A percentile compares a stretch with the other conserved stretches of the same genome.
phyloP scores from a whole-genome alignment of 1,140 invertebrate species.

The Pachyrhynchus sulphureomaculatus region DNA sequence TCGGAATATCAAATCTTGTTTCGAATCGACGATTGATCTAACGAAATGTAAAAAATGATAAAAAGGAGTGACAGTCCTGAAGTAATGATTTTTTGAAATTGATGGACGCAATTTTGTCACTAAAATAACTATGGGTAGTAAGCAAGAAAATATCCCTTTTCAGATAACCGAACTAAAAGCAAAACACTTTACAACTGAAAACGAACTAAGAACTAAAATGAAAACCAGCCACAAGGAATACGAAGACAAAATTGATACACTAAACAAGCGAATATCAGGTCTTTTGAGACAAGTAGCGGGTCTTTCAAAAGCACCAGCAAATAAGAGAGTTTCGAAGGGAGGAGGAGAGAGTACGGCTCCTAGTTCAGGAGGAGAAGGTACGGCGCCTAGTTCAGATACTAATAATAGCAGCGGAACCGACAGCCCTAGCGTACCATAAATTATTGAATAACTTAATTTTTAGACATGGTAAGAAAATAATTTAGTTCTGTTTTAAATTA shows the following conservation, averaged over 20 bases:
- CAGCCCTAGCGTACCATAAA: conserved; percentile 60
- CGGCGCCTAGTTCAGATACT: conserved; percentile 56
- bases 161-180: conserved; percentile 93
- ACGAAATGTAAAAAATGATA: too few species aligned
- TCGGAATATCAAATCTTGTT: too few species aligned
- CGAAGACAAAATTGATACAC: conserved; percentile 74
- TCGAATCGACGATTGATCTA: too few species aligned
- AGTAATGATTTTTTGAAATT: too few species aligned
- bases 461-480: too few species aligned
- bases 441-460: neutral
- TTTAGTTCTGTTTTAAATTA: too few species aligned
- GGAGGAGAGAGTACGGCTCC: conserved; percentile 47
- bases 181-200: conserved; percentile 84
- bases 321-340: conserved; percentile 54
- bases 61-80: too few species aligned
- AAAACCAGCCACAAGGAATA: conserved; percentile 78
- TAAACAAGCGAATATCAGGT: conserved; percentile 76
- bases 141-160: conserved; percentile 21
- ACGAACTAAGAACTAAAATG: conserved; percentile 82
- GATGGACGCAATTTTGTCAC: too few species aligned
- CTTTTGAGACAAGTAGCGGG: conserved; percentile 82
- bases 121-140: too few species aligned
- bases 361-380: conserved; percentile 50
- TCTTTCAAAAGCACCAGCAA: conserved; percentile 72
- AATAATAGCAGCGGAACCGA: conserved; percentile 76